Base-by-base conservation (phyloP, 2,113 vertebrate genomes). In the Orthonyx spaldingii region DNA sequence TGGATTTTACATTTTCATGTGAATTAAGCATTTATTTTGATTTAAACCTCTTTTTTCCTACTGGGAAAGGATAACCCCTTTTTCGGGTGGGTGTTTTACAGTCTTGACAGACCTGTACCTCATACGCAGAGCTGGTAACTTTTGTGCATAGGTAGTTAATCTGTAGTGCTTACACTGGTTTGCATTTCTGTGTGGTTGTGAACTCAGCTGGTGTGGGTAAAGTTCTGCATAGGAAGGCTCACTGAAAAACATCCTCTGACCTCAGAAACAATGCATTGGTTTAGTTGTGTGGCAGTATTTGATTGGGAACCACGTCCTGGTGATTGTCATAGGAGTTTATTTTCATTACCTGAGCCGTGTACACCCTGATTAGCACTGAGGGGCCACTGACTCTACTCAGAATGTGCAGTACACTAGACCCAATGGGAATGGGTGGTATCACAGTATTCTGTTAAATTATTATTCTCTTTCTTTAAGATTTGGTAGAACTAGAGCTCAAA, bases 21-120 rank as follows among this genome's bases (percentile, higher is more conserved):
- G 92, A 97, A 97, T 94, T 86, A 94, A 88, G 16, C 65, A 63
- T 93, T 97, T 92, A 84, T 95, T 97, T 97, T 96, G 47, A 93
- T 96, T 91, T 96, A 83, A 93, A 91, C 49, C 9, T 49, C 44
- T 70, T 72, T 55, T 69, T 44, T 52, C 6, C 68, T 90, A n/a
- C 44, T 79, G 23, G 55, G 39, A 70, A 59, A 94, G 37, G 61
- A 85, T 60, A 90, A 82, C 24, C 1, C 5, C 28, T 24, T 60
- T 60, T 76, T 64, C 4, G 35, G 14, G 52, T 52, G 14, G 49
- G 9, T 84, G 39, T 96, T 76, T 32, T 14, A 30, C 6, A 28
- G 0, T 60, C 76, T 59, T 59, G 63, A 50, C 66, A 95, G 84
- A 66, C 13, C 16, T 47, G 8, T 41, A 22, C 42, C 79, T 88